phyloP scores from a whole-genome alignment of 2,113 vertebrate species.

The Barbus barbus region DNA sequence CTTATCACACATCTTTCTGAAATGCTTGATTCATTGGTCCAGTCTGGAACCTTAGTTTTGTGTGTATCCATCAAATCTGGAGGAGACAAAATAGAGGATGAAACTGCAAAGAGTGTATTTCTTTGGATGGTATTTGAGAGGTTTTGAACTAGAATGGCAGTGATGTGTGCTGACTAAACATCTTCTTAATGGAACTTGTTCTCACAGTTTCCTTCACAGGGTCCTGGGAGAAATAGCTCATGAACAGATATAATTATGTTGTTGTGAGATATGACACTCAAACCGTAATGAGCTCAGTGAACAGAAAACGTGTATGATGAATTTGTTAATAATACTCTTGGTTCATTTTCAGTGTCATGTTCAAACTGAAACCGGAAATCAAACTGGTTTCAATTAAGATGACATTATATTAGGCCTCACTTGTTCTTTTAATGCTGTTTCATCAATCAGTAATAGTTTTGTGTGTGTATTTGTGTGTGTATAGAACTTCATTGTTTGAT shows the following conservation, averaged over 20 bases:
- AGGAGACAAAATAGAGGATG: not conserved
- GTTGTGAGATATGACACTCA: conserved; percentile 65
- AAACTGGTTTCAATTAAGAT: not conserved
- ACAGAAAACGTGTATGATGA: conserved; percentile 27
- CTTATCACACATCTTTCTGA: not conserved
- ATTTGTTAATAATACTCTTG: conserved; percentile 23
- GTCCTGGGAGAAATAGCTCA: conserved; percentile 70
- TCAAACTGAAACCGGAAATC: not conserved
- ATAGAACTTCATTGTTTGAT: not conserved
- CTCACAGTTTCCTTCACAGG: conserved; percentile 68
- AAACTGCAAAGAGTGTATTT: not conserved
- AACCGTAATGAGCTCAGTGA: conserved; percentile 67
- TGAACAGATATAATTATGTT: conserved; percentile 76
- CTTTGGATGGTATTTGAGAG: conserved; percentile 22
- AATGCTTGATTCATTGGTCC: not conserved
- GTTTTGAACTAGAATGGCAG: not conserved
- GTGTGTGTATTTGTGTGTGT: not conserved
- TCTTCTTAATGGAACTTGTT: conserved; percentile 72
- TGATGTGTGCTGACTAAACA: conserved; percentile 72
- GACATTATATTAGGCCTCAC: conserved; percentile 2
- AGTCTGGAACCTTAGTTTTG: not conserved
- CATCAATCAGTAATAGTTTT: conserved; percentile 50
- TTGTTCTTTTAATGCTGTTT: conserved; percentile 33
- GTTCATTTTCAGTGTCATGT: conserved; percentile 1
- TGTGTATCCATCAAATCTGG: not conserved